Base-by-base conservation (phyloP, 2,888 invertebrate species). In the Tenthredo amoena region DNA sequence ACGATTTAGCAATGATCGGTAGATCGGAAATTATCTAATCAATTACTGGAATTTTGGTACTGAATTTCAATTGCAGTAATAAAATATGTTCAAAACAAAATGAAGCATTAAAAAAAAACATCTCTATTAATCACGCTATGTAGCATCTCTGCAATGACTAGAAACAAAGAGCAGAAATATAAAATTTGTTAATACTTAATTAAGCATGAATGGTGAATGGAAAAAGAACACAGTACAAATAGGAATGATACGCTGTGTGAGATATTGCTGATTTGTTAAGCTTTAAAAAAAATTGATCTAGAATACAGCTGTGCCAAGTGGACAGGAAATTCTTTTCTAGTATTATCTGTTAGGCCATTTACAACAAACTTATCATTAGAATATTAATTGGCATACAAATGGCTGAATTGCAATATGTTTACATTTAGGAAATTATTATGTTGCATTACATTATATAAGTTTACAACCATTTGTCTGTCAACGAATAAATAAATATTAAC, bases 241-340 rank as follows among this genome's bases (percentile, higher is more conserved):
- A 89, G 89, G 88, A 90, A 89, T 87, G 86, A 87, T 74, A 85
- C 85, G 5, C 55, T 72, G 37, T 84, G 72, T 79, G 62, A 85
- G 86, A 74, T 84, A 86, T 86, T 79, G 68, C 1, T 68, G 7
- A n/a, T 26, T 43, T n/a, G 37, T 79, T 58, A 62, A 5, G 37
- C 58, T 37, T n/a, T n/a, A 47, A n/a, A 79, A 37, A 2, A 55
- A 40, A 55, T 58, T 21, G 12, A 58, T 37, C 58, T 31, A 50
- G 26, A 50, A 47, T 50, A 50, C 37, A 26, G 31, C 55, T 55
- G 31, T 77, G 50, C 34, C 26, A 18, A 50, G 31, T n/a, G n/a
- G 79, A 21, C 21, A 79, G 9, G 37, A 40, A 31, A 34, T 79
- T 58, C n/a, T 79, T 58, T 37, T 21, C 26, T 62, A n/a, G 21